phyloP scores from a whole-genome alignment of 1,140 invertebrate genomes.

The Drosophila parvula region DNA sequence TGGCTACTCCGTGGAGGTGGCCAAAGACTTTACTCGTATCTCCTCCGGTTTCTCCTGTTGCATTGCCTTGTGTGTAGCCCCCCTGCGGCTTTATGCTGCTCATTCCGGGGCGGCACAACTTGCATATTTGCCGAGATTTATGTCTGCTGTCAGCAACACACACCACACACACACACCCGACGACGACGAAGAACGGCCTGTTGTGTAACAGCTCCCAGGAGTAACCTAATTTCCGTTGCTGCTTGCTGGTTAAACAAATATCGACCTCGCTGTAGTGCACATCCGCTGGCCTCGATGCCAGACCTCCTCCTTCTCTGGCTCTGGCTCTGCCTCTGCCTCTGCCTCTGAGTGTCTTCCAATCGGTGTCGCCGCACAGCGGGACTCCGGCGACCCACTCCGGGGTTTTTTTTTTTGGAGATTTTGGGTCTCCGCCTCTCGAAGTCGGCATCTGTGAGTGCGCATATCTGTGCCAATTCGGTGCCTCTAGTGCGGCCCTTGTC shows the following conservation, averaged over 20 bases:
- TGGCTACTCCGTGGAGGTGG: not conserved
- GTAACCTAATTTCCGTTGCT: constrained; percentile 72
- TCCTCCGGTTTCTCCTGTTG: constrained; percentile 15
- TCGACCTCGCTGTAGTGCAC: constrained; percentile 45
- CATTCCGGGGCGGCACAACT: constrained; percentile 51
- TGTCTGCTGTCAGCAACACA: constrained; percentile 47
- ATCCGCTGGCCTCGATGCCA: constrained; percentile 44
- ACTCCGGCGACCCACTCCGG: constrained; percentile 12
- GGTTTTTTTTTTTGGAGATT: not conserved
- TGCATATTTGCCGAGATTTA: constrained; percentile 72
- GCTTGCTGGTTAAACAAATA: constrained; percentile 70
- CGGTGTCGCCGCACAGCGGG: constrained; percentile 59
- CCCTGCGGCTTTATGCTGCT: constrained; percentile 27
- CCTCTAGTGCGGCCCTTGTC: constrained; percentile 18
- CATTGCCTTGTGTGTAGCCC: constrained; percentile 42
- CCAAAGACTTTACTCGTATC: not conserved
- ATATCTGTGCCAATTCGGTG: constrained; percentile 50
- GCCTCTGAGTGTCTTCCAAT: constrained; percentile 23
- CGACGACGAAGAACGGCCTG: constrained; percentile 11
- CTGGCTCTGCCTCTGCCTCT: too few species aligned
- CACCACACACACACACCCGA: constrained; percentile 34
- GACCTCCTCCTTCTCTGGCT: constrained; percentile 1
- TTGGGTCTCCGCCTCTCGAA: constrained; percentile 6
- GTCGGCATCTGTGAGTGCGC: constrained; percentile 39
- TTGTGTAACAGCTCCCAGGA: constrained; percentile 62